Evolutionary conservation across 1,140 invertebrate species (phyloP).

Genomic region (Trissolcus basalis): DNA sequence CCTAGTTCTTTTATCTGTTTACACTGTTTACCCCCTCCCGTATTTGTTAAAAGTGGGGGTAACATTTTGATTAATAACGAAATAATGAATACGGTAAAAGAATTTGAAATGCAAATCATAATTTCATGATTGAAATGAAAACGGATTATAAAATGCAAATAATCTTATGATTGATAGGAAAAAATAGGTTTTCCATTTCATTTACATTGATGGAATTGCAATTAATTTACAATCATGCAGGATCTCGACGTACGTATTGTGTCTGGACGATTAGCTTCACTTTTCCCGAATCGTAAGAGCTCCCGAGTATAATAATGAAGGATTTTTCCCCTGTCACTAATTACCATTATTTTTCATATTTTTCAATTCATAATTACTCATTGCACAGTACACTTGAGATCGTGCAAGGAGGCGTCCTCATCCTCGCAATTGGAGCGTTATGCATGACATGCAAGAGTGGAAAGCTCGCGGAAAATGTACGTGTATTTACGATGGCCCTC

Average conservation of each 20-base stretch:
- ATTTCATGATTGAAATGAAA: background rate
- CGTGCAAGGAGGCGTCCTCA: slow-evolving; percentile 15
- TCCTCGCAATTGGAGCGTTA: slow-evolving; percentile 33
- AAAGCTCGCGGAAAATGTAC: slow-evolving; percentile 30
- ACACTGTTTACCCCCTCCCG: no score
- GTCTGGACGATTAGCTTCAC: slow-evolving; percentile 21
- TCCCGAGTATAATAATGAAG: slow-evolving; percentile 1
- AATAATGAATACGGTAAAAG: no score
- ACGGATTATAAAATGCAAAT: no score
- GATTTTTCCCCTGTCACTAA: slow-evolving; percentile 13
- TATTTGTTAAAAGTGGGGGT: no score
- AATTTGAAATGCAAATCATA: background rate
- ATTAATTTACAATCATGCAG: no score
- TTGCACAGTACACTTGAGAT: slow-evolving; percentile 11
- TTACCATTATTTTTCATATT: slow-evolving; percentile 37
- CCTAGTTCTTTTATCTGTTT: no score
- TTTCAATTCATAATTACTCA: slow-evolving; percentile 39
- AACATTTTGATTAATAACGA: no score
- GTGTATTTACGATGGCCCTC: slow-evolving; percentile 24
- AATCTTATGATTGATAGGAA: no score
- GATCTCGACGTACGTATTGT: background rate
- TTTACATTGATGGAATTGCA: no score
- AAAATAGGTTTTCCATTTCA: no score
- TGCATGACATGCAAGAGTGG: slow-evolving; percentile 29
- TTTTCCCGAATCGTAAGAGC: slow-evolving; percentile 16